phyloP scores from a whole-genome alignment of 2,888 invertebrate genomes.

The Protodeltote pygarga region DNA sequence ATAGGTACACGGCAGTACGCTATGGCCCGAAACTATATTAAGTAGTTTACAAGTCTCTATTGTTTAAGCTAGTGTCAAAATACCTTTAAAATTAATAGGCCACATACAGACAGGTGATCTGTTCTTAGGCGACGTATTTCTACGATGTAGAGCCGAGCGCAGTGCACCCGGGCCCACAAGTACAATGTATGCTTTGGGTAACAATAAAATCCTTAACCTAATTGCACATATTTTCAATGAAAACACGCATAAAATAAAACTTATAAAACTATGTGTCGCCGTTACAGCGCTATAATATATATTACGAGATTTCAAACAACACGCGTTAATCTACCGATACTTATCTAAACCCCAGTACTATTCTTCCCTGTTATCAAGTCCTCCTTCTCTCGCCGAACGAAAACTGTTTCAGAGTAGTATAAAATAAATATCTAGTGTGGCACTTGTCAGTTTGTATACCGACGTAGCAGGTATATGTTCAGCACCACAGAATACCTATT shows the following conservation, averaged over 20 bases:
- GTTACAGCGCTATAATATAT: slow-evolving; percentile 75
- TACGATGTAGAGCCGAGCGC: slow-evolving; percentile 42
- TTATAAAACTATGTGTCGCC: slow-evolving; percentile 73
- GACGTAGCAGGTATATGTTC: slow-evolving; percentile 56
- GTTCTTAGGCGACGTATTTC: slow-evolving; percentile 23
- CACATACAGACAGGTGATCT: slow-evolving; percentile 23
- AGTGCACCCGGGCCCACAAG: slow-evolving; percentile 57
- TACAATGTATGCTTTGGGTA: slow-evolving; percentile 80
- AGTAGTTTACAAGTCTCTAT: slow-evolving; percentile 47
- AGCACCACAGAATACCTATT: slow-evolving; percentile 80
- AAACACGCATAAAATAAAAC: slow-evolving; percentile 80
- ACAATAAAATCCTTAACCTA: slow-evolving; percentile 79
- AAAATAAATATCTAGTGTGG: slow-evolving; percentile 81
- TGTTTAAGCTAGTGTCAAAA: slow-evolving; percentile 46
- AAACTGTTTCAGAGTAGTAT: slow-evolving; percentile 62
- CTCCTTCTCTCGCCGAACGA: slow-evolving; percentile 53
- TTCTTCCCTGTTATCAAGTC: slow-evolving; percentile 73
- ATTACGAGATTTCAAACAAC: slow-evolving; percentile 87
- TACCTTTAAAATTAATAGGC: slow-evolving; percentile 41
- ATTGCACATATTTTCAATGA: slow-evolving; percentile 79
- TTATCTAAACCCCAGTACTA: slow-evolving; percentile 76
- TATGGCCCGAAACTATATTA: slow-evolving; percentile 42
- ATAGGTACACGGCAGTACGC: slow-evolving; percentile 23
- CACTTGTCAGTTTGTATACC: slow-evolving; percentile 71
- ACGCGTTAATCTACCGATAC: slow-evolving; percentile 75